Evolutionary conservation across 2,888 invertebrate species (phyloP).

Genomic region (Drosophila neotestacea): DNA sequence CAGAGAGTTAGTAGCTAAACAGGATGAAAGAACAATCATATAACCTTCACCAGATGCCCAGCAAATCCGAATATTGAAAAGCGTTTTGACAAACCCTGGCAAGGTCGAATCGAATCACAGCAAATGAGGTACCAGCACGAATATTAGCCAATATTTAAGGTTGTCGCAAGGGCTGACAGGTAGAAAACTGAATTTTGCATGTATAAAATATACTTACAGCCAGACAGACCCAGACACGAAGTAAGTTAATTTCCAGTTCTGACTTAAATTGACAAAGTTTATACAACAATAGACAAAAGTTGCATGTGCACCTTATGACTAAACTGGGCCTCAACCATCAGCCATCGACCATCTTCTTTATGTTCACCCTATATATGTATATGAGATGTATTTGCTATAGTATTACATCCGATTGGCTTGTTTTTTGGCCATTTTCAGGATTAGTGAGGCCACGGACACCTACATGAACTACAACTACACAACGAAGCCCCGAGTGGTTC

Average conservation of each 20-base stretch:
- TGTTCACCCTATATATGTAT: slow-evolving; percentile 2
- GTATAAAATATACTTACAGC: slow-evolving; percentile 20
- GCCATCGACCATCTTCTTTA: slow-evolving; percentile 1
- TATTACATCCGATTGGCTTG: slow-evolving; percentile 32
- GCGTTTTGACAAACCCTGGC: slow-evolving; percentile 66
- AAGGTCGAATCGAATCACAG: slow-evolving; percentile 78
- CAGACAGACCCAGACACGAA: slow-evolving; percentile 63
- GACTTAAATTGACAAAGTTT: slow-evolving; percentile 80
- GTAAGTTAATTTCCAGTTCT: slow-evolving; percentile 72
- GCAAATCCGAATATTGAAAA: slow-evolving; percentile 54
- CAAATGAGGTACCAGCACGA: slow-evolving; percentile 75
- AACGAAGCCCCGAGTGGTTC: slow-evolving; percentile 89
- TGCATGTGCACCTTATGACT: slow-evolving; percentile 56
- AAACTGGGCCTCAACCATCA: slow-evolving; percentile 33
- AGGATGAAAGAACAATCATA: neutral
- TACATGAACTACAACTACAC: slow-evolving; percentile 89
- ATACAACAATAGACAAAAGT: slow-evolving; percentile 36
- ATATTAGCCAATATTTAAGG: slow-evolving; percentile 51
- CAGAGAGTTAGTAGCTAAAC: no score
- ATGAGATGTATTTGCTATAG: slow-evolving; percentile 14
- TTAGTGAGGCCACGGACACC: slow-evolving; percentile 84
- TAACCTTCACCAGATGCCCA: slow-evolving; percentile 34
- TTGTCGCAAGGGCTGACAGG: slow-evolving; percentile 32
- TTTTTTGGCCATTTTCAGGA: slow-evolving; percentile 77
- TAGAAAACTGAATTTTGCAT: slow-evolving; percentile 16